Evolutionary conservation across 2,797 vertebrate genomes (phyloP), one percentile per base, ranked within the genome.

Genomic region (Rhodeus uyekii): DNA sequence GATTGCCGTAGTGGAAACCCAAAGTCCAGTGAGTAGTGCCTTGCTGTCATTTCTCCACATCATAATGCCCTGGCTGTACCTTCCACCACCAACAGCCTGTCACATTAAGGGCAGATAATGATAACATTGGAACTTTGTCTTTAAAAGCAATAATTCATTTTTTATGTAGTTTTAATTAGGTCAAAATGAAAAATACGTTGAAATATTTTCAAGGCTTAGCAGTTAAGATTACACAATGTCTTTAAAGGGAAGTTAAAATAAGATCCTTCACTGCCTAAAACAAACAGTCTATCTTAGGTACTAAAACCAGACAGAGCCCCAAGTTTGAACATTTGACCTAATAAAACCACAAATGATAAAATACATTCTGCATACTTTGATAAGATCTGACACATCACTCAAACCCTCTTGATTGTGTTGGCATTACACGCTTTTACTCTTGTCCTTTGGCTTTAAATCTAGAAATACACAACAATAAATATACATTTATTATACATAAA

Each of bases 21-120:
- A 89, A 89, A 88, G 88, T 89, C 85, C 88, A 88, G 58, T 36
- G 69, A 38, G 46, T 74, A 60, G 82, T 86, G 84, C 75, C 55
- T 63, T 76, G 86, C 55, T 83, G 89, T 89, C 86, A 84, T 8
- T 61, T 39, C 81, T 82, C 76, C 84, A 87, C 78, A 85, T 85
- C 81, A 83, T 46, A 83, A 58, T n/a, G 7, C 19, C 24, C 50
- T 69, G 32, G 76, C 32, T 69, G 50, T 61, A 80, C 81, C 74
- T 42, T 78, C 4, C 29, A n/a, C 65, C 82, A 78, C 22, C 38
- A n/a, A 76, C 58, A 46, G 34, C 42, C 24, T 44, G 18, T 80
- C 16, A 53, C 12, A 55, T 73, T 77, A 38, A 58, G 24, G 0
- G 19, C 27, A 48, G 36, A 42, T 61, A 58, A 42, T 44, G 18